Evolutionary conservation across 2,113 vertebrate genomes (phyloP).

Genomic region (Cettia cetti): DNA sequence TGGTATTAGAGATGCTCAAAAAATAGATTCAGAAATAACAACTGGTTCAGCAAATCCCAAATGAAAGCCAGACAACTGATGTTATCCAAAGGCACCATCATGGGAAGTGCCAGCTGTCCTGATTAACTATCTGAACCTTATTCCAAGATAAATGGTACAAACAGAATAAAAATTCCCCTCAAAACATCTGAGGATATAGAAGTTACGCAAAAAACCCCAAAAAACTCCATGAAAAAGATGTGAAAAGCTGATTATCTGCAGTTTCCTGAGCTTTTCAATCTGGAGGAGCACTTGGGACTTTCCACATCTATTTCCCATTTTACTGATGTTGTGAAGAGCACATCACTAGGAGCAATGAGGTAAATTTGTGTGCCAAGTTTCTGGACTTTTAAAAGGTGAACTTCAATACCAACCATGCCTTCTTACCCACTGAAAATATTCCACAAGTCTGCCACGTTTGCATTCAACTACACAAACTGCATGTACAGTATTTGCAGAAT

Average conservation of each 20-base stretch:
- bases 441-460: neutral
- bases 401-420: fast-evolving
- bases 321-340: neutral
- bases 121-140: neutral
- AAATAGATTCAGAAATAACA: neutral
- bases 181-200: neutral
- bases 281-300: neutral
- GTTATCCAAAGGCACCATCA: neutral
- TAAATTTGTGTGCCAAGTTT: neutral
- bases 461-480: neutral
- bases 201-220: fast-evolving
- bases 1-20: neutral
- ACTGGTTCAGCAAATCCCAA: neutral
- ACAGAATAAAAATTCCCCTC: neutral
- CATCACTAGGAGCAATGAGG: neutral
- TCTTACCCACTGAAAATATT: neutral
- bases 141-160: neutral
- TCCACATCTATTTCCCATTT: neutral
- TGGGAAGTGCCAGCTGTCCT: neutral
- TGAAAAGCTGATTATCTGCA: neutral
- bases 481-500: neutral
- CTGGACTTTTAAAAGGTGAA: neutral
- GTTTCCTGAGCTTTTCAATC: neutral
- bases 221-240: neutral
- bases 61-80: neutral